A percentile compares a stretch with the other conserved stretches of the same genome.
These are phyloP conservation scores for Aricia artaxerxes DNA, from an alignment of 2,888 invertebrate genomes.

Conservation along the genomic window DNA sequence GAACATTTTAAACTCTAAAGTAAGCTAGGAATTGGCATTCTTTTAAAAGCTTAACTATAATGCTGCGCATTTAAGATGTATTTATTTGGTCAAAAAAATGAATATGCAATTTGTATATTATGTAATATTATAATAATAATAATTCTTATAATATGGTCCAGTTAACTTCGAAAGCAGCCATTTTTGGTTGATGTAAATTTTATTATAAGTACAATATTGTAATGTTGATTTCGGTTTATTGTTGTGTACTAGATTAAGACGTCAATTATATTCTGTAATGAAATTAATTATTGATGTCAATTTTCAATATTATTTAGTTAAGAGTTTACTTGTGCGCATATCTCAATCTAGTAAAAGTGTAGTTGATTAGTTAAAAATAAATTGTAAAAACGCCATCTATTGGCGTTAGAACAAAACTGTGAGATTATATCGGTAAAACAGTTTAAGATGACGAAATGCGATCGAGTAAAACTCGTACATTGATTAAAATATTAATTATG, in stretches of 20 bases:
- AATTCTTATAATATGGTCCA: neutral
- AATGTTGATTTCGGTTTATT: neutral
- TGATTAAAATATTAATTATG: neutral
- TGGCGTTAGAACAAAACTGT: neutral
- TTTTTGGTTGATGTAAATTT: neutral
- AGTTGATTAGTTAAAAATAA: neutral
- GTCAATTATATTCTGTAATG: conserved; percentile 25
- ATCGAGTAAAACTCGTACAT: neutral
- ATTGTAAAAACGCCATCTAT: neutral
- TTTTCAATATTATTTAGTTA: conserved; percentile 19
- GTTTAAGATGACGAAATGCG: neutral
- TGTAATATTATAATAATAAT: no score
- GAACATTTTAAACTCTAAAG: conserved; percentile 13
- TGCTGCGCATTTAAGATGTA: conserved; percentile 14
- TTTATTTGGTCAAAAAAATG: neutral
- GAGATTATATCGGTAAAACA: neutral
- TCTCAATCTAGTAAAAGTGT: conserved; percentile 9
- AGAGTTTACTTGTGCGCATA: conserved; percentile 5
- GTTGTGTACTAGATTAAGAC: neutral
- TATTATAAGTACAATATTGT: neutral
- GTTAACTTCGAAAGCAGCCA: neutral
- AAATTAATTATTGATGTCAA: conserved; percentile 15
- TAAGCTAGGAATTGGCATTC: neutral
- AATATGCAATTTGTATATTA: neutral
- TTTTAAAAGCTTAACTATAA: neutral